phyloP scores from a whole-genome alignment of 2,113 vertebrate genomes.

The Reinhardtius hippoglossoides region DNA sequence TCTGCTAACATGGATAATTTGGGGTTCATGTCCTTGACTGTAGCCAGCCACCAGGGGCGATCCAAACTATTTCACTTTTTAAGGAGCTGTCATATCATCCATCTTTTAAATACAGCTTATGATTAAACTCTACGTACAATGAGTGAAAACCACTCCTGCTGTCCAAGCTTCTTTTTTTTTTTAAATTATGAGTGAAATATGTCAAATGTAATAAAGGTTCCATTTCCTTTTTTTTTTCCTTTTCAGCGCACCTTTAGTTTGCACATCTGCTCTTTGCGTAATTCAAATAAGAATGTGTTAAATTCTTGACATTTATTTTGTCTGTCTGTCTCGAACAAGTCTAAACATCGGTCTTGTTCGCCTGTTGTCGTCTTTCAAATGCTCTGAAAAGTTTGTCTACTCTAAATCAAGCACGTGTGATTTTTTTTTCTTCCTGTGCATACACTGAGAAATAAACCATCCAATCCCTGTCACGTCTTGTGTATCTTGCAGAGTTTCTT shows the following conservation, averaged over 20 bases:
- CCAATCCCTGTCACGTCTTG: not conserved
- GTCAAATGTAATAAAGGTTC: not conserved
- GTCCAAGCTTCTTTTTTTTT: not conserved
- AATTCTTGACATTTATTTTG: not conserved
- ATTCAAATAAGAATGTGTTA: slow-evolving; percentile 29
- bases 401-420: slow-evolving; percentile 23
- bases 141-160: not conserved
- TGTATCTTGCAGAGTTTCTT: not conserved
- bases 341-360: slow-evolving; percentile 4
- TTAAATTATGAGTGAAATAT: slow-evolving; percentile 19
- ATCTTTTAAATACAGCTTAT: not conserved
- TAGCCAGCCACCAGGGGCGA: too few relatives aligned
- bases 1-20: too few relatives aligned
- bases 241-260: slow-evolving; percentile 33
- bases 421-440: slow-evolving; percentile 39
- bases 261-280: not conserved
- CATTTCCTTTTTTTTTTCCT: slow-evolving; percentile 1
- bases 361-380: slow-evolving; percentile 9
- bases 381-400: slow-evolving; percentile 26
- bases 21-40: too few relatives aligned
- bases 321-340: not conserved
- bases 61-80: not conserved
- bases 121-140: not conserved
- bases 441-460: slow-evolving; percentile 56
- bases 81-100: not conserved